These are phyloP conservation scores for Helarctos malayanus DNA, from an alignment of 2,797 vertebrate genomes.

Conservation along the genomic window DNA sequence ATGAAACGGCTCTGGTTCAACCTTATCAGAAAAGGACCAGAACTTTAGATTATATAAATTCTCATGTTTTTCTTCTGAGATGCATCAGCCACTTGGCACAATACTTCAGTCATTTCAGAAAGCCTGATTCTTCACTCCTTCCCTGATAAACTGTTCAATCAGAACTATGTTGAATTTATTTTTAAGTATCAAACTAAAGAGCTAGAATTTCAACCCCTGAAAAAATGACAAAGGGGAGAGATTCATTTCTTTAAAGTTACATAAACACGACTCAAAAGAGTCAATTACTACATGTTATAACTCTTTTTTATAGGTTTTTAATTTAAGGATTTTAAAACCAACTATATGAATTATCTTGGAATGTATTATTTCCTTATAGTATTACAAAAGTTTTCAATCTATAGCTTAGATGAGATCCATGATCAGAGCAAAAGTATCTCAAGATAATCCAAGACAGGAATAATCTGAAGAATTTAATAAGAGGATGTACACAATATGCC, in stretches of 20 bases:
- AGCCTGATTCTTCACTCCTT: slow-evolving; percentile 74
- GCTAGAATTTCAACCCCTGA: slow-evolving; percentile 51
- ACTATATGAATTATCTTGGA: slow-evolving; percentile 11
- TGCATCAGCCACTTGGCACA: slow-evolving; percentile 65
- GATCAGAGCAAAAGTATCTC: neutral
- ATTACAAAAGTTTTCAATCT: neutral
- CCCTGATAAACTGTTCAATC: slow-evolving; percentile 75
- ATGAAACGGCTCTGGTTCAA: slow-evolving; percentile 53
- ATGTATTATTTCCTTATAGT: neutral
- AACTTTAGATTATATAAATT: slow-evolving; percentile 67
- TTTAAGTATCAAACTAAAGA: slow-evolving; percentile 65
- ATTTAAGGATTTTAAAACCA: slow-evolving; percentile 39
- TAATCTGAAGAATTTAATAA: neutral
- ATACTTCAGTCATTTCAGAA: slow-evolving; percentile 32
- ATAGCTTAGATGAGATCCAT: neutral
- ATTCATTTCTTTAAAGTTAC: slow-evolving; percentile 47
- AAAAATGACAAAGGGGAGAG: neutral
- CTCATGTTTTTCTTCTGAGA: slow-evolving; percentile 52
- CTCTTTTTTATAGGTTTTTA: slow-evolving; percentile 2
- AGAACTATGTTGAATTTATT: slow-evolving; percentile 58
- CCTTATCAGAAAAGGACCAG: slow-evolving; percentile 73
- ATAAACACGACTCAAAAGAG: slow-evolving; percentile 5
- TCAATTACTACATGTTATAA: neutral
- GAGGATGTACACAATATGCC: neutral
- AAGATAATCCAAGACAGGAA: neutral